Conservation (phyloP, 2,113 vertebrate genomes). For the Lepus americanus region DNA sequence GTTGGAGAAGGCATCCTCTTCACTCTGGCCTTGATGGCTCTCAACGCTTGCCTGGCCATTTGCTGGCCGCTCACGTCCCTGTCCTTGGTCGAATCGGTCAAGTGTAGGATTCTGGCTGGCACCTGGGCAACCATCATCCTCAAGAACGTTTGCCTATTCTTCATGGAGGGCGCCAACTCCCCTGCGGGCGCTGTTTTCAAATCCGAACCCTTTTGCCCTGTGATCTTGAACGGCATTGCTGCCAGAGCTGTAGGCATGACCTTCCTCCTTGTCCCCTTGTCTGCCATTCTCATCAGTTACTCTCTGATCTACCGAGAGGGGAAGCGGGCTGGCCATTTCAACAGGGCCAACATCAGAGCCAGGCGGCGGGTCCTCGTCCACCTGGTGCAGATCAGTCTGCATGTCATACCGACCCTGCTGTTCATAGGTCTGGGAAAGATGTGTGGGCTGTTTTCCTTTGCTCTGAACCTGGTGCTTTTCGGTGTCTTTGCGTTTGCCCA, state of each 20-base stretch:
- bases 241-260: constrained; percentile 63
- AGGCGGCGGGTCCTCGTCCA: constrained; percentile 84
- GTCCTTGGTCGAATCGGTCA: background rate
- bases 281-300: constrained; percentile 80
- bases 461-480: constrained; percentile 80
- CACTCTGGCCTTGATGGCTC: constrained; percentile 85
- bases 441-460: constrained; percentile 30
- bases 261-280: constrained; percentile 77
- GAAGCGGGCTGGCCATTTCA: constrained; percentile 84
- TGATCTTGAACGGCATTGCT: constrained; percentile 40
- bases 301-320: constrained; percentile 84
- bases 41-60: constrained; percentile 80
- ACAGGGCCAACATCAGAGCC: constrained; percentile 82
- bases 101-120: constrained; percentile 62
- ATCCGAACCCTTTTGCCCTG: constrained; percentile 64
- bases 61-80: constrained; percentile 82
- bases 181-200: background rate
- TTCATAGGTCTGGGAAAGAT: constrained; percentile 79
- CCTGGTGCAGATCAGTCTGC: constrained; percentile 84
- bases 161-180: constrained; percentile 5
- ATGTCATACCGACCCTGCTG: constrained; percentile 84
- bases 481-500: constrained; percentile 85
- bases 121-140: constrained; percentile 53
- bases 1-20: constrained; percentile 83
- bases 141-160: constrained; percentile 71